Evolutionary conservation across 1,140 invertebrate species (phyloP), one percentile per base, ranked within the genome.

Genomic region (Gryon sp.): DNA sequence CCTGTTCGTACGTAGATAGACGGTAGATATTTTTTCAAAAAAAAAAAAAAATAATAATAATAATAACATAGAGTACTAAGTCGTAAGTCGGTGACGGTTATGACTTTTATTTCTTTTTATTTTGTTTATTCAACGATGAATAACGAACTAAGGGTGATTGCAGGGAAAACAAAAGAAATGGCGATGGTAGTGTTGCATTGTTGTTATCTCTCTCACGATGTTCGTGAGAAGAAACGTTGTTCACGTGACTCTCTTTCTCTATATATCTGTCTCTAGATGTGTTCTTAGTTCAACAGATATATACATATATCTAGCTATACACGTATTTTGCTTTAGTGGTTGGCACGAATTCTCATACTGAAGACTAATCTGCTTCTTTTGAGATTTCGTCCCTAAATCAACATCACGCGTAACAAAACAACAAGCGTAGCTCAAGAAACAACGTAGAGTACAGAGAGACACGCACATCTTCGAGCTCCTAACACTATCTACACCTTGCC

Each of bases 221-320:
- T 52, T 14, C 60, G 62, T 30, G 46, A 43, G 36, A 68, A 69
- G 68, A 34, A 55, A 50, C 63, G 73, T 75, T 52, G 34, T 38
- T 19, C 26, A 74, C 65, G 70, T 73, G 66, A 7, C 57, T 65
- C 69, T 70, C 59, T 74, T 60, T 78, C 65, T 78, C 69, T 68
- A 57, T 70, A 65, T 80, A 62, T 74, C 63, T 74, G 43, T 75
- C 45, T 74, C 66, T 80, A 53, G 66, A 72, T 75, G 75, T 80
- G 69, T 78, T 78, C 20, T 68, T 78, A 69, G 62, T 20, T 50
- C 53, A 55, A 62, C 69, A 80, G 69, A 62, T 70, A 65, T 63
- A 79, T 60, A 76, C 65, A 65, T 63, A 79, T 60, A 76, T 68
- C 55, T 79, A 78, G 75, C 50, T 72, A 18, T 72, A 80, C 78